Evolutionary conservation across 2,888 invertebrate species (phyloP).

Genomic region (Hydraecia micacea): DNA sequence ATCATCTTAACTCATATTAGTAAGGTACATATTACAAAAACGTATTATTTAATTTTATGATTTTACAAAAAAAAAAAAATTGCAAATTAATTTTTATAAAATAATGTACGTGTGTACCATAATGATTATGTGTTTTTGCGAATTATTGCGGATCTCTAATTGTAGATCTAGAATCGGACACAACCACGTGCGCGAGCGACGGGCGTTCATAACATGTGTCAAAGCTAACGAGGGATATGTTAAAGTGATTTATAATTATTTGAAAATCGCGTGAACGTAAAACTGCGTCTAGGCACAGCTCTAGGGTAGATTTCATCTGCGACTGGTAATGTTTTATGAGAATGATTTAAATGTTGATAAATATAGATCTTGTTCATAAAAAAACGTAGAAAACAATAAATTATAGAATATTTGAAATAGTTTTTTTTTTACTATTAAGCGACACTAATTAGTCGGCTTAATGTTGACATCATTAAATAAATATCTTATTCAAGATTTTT

Average conservation of each 20-base stretch:
- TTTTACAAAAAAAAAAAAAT: background rate
- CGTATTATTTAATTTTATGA: background rate
- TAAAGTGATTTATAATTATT: constrained; percentile 55
- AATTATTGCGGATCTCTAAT: constrained; percentile 8
- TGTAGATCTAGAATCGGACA: constrained; percentile 24
- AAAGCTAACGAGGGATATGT: constrained; percentile 42
- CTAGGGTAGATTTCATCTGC: background rate
- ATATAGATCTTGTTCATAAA: background rate
- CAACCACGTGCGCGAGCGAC: constrained; percentile 27
- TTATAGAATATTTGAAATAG: background rate
- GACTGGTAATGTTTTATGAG: background rate
- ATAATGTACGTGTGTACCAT: background rate
- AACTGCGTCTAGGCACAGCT: background rate
- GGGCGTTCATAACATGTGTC: constrained; percentile 18
- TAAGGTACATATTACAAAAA: background rate
- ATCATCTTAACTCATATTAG: background rate
- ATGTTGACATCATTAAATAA: background rate
- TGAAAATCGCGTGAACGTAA: constrained; percentile 34
- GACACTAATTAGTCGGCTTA: constrained; percentile 12
- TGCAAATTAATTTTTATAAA: no score
- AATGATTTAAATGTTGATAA: background rate
- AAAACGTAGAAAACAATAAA: background rate
- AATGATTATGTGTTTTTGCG: background rate
- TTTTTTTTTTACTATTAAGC: background rate
- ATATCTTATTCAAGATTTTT: background rate